Conservation (phyloP, 2,113 vertebrate genomes). For the Microcebus tavaratra region DNA sequence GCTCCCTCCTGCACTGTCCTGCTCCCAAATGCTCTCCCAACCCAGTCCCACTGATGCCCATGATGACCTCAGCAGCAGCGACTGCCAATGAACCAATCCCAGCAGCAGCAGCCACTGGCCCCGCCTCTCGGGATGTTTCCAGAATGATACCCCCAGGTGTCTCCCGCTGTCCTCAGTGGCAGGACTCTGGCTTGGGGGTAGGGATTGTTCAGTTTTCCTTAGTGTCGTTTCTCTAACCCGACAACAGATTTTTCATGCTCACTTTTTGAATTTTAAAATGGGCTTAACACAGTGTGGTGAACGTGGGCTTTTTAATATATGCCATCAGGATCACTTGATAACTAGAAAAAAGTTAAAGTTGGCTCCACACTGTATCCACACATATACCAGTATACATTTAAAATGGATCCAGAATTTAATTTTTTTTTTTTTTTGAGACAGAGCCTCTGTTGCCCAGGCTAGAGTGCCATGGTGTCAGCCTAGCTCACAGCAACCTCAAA, state of each 20-base stretch:
- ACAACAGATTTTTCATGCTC: accelerated
- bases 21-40: background rate
- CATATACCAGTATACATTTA: too few relatives aligned
- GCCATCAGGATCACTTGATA: background rate
- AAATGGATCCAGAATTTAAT: background rate
- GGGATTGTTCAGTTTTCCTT: background rate
- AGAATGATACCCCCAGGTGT: background rate
- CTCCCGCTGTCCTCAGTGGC: background rate
- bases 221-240: background rate
- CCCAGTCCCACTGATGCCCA: accelerated
- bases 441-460: too few relatives aligned
- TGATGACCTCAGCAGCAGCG: accelerated
- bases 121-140: background rate
- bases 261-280: background rate
- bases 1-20: accelerated
- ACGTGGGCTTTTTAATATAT: background rate
- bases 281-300: background rate
- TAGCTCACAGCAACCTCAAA: too few relatives aligned
- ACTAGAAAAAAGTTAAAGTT: background rate
- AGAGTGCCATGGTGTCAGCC: too few relatives aligned
- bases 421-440: too few relatives aligned
- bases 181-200: background rate
- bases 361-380: background rate
- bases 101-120: accelerated
- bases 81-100: background rate